Conservation (phyloP, 2,113 vertebrate species). For the Thermophis baileyi region DNA sequence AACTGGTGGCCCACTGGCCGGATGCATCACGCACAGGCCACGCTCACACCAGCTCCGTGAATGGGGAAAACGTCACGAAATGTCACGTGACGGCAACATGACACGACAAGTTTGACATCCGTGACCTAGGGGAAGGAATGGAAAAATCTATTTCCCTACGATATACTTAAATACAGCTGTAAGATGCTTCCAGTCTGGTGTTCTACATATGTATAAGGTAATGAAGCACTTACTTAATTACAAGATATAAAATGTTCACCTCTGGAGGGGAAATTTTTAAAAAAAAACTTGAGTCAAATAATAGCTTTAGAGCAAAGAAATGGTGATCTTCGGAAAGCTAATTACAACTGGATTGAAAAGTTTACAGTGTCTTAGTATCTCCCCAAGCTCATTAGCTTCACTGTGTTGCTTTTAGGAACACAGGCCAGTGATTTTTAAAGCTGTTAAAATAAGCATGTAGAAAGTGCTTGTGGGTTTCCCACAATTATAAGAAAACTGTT, state of each 20-base stretch:
- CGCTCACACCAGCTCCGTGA: too few species aligned
- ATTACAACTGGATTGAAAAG: constrained; percentile 54
- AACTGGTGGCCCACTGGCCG: too few species aligned
- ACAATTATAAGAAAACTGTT: not conserved
- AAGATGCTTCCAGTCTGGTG: not conserved
- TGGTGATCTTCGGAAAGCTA: constrained; percentile 40
- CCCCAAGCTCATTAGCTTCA: constrained; percentile 58
- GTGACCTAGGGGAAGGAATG: not conserved
- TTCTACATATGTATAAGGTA: not conserved
- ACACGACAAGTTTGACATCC: too few species aligned
- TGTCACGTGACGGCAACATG: too few species aligned
- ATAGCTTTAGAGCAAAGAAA: constrained; percentile 5
- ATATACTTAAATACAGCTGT: not conserved
- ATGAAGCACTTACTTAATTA: constrained; percentile 3
- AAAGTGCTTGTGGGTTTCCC: not conserved
- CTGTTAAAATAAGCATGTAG: constrained; percentile 20
- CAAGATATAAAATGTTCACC: not conserved
- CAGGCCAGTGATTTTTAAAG: constrained; percentile 19
- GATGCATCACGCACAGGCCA: too few species aligned
- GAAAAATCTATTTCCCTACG: not conserved
- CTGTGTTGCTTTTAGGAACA: constrained; percentile 31
- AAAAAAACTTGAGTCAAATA: constrained; percentile 10
- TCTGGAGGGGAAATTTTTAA: not conserved
- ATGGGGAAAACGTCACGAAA: too few species aligned
- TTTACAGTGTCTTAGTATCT: constrained; percentile 54